Evolutionary conservation across 2,113 vertebrate species (phyloP).

Genomic region (Xenopus tropicalis): DNA sequence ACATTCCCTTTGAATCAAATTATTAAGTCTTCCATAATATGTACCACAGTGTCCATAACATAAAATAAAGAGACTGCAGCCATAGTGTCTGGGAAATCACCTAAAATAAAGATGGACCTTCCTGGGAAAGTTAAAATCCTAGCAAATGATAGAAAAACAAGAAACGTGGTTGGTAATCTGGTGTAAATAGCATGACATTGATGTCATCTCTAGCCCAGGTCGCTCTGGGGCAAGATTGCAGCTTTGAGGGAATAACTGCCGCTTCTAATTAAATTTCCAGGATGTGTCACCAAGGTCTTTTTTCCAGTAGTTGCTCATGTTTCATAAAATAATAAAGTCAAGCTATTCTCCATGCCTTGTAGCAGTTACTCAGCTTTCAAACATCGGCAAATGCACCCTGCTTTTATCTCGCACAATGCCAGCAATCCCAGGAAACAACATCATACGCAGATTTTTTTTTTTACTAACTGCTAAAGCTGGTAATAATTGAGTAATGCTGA

Average conservation of each 20-base stretch:
- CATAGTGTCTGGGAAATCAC: no score
- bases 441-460: background rate
- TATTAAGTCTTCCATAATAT: no score
- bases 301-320: slow-evolving; percentile 19
- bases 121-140: no score
- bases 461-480: slow-evolving; percentile 12
- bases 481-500: slow-evolving; percentile 10
- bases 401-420: slow-evolving; percentile 20
- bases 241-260: slow-evolving; percentile 14
- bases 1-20: no score
- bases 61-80: no score
- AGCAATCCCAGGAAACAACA: background rate
- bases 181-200: slow-evolving; percentile 3
- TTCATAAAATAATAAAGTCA: slow-evolving; percentile 37
- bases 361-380: slow-evolving; percentile 31
- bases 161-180: background rate
- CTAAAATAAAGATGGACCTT: no score
- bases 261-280: slow-evolving; percentile 33
- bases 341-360: slow-evolving; percentile 14
- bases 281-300: slow-evolving; percentile 4
- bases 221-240: slow-evolving; percentile 4
- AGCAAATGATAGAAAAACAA: no score
- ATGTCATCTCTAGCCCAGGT: slow-evolving; percentile 11
- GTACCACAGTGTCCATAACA: no score
- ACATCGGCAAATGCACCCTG: background rate